These are phyloP conservation scores for Heliconius melpomene DNA, from an alignment of 1,140 invertebrate genomes.

Conservation along the genomic window DNA sequence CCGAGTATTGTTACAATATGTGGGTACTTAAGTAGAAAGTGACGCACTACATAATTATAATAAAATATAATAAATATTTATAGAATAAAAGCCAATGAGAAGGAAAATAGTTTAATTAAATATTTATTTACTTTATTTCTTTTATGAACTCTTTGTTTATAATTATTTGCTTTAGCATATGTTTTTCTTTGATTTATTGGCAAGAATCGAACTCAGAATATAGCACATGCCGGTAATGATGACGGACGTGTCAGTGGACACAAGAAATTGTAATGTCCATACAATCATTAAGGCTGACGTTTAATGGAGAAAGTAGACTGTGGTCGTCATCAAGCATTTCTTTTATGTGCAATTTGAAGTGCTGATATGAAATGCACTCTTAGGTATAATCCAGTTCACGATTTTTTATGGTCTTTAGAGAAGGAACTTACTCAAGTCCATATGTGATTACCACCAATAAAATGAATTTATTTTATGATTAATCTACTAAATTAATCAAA, in stretches of 20 bases:
- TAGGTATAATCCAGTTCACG: conserved; percentile 12
- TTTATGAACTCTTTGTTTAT: neutral
- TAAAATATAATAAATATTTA: neutral
- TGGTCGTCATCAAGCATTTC: conserved; percentile 33
- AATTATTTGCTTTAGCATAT: neutral
- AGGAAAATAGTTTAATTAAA: neutral
- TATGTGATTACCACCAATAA: neutral
- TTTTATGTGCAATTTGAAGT: conserved; percentile 37
- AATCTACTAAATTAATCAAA: neutral
- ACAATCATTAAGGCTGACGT: conserved; percentile 44
- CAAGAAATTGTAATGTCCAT: conserved; percentile 38
- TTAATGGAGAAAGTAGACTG: conserved; percentile 42
- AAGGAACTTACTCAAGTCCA: neutral
- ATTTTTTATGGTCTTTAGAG: neutral
- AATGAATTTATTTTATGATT: neutral
- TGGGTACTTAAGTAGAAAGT: neutral
- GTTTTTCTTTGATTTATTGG: neutral
- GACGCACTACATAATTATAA: neutral
- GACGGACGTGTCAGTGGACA: conserved; percentile 26
- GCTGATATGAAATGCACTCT: neutral
- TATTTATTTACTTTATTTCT: neutral
- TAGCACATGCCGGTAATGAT: conserved; percentile 28
- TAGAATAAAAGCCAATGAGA: neutral
- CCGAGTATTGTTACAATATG: conserved; percentile 2
- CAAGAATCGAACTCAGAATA: neutral